Evolutionary conservation across 2,113 vertebrate genomes (phyloP).

Genomic region (Xenopus laevis): DNA sequence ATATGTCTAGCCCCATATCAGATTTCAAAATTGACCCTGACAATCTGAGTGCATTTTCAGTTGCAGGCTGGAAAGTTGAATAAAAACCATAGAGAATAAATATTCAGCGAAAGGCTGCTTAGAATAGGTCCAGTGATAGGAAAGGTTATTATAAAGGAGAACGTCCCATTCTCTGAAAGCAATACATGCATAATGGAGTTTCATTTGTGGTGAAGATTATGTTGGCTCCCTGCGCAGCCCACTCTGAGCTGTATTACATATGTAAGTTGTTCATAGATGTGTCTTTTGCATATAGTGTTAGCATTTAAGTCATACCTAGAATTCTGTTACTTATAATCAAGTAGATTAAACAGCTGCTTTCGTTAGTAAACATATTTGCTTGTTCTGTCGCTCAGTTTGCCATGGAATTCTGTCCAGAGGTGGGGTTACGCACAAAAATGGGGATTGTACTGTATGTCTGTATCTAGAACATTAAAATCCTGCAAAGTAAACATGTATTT

Average conservation of each 20-base stretch:
- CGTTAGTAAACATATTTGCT: background rate
- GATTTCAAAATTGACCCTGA: no score
- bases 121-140: no score
- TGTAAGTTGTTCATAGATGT: background rate
- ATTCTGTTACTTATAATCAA: background rate
- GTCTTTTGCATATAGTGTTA: background rate
- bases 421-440: background rate
- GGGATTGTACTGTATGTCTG: background rate
- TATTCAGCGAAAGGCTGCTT: no score
- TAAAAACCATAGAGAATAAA: no score
- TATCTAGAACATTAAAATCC: background rate
- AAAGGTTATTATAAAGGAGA: no score
- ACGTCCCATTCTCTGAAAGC: no score
- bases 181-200: no score
- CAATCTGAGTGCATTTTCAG: no score
- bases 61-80: no score
- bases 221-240: background rate
- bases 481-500: background rate
- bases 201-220: background rate
- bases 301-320: background rate
- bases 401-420: background rate
- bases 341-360: background rate
- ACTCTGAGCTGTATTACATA: background rate
- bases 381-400: background rate
- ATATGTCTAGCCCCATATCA: no score